Conservation (phyloP, 2,113 vertebrate genomes). For the Thunnus maccoyii region DNA sequence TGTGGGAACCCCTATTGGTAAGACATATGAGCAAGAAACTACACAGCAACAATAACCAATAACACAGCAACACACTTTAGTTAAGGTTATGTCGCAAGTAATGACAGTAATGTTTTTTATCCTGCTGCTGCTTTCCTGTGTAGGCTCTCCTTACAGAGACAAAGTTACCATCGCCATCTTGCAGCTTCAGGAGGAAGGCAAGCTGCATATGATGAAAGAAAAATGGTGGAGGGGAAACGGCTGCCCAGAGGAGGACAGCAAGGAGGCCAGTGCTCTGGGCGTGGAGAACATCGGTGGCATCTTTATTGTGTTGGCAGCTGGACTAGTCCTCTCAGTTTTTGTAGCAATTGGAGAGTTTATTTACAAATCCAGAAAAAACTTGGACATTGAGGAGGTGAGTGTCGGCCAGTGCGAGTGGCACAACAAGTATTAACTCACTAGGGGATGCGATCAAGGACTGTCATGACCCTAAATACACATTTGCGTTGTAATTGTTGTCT, state of each 20-base stretch:
- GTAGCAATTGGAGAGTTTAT: constrained; percentile 98
- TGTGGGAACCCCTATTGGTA: constrained; percentile 97
- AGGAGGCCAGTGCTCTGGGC: constrained; percentile 95
- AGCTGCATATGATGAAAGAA: constrained; percentile 99
- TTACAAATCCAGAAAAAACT: constrained; percentile 94
- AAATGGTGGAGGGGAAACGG: constrained; percentile 98
- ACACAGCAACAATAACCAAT: not conserved
- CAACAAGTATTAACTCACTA: constrained; percentile 80
- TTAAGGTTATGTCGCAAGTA: not conserved
- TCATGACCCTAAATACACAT: constrained; percentile 22
- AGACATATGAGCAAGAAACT: constrained; percentile 57
- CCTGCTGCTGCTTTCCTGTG: not conserved
- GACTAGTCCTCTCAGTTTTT: constrained; percentile 97
- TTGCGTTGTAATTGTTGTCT: constrained; percentile 36
- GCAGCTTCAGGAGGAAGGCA: constrained; percentile 97
- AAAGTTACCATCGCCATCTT: constrained; percentile 98
- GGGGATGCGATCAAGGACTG: constrained; percentile 31
- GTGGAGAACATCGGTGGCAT: constrained; percentile 99
- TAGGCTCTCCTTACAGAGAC: constrained; percentile 97
- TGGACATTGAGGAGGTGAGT: constrained; percentile 95
- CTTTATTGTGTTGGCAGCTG: constrained; percentile 97
- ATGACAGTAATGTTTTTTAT: constrained; percentile 16
- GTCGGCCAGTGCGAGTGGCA: constrained; percentile 86
- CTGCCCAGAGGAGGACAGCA: constrained; percentile 96
- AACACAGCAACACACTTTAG: too few species aligned